Conservation (phyloP, 2,888 invertebrate species). For the Cristatella mucedo region DNA sequence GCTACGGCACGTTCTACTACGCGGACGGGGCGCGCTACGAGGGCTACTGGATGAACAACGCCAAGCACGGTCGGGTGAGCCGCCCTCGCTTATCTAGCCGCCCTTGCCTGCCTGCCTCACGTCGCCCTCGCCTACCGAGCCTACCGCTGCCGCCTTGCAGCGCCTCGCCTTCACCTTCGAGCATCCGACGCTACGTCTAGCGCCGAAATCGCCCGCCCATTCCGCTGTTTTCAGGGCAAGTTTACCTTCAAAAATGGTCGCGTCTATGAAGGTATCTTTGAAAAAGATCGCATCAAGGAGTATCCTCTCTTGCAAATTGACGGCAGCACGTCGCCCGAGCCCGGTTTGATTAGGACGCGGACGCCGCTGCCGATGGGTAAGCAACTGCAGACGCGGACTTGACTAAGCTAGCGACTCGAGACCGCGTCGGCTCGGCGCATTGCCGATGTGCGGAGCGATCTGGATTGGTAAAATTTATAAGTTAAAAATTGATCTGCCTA, state of each 20-base stretch:
- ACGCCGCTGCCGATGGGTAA: constrained; percentile 32
- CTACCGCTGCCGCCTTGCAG: no score
- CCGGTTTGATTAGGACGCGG: constrained; percentile 28
- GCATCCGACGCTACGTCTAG: background rate
- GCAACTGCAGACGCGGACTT: no score
- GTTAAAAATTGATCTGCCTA: no score
- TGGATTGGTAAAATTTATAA: no score
- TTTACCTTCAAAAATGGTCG: constrained; percentile 38
- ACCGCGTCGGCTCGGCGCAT: no score
- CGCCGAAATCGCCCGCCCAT: no score
- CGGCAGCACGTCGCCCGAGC: constrained; percentile 29
- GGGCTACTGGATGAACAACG: constrained; percentile 36
- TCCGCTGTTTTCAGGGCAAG: constrained; percentile 26
- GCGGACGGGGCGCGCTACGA: constrained; percentile 38
- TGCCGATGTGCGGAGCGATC: no score
- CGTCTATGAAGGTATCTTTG: constrained; percentile 36
- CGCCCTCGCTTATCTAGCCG: no score
- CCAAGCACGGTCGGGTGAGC: constrained; percentile 36
- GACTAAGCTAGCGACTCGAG: no score
- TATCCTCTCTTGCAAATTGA: constrained; percentile 33
- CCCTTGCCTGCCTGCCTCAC: no score
- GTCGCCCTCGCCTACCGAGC: no score
- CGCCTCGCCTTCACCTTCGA: background rate
- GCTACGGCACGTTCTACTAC: constrained; percentile 35
- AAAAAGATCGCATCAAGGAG: constrained; percentile 35